Evolutionary conservation across 2,797 vertebrate genomes (phyloP).

Genomic region (Valencia hispanica): DNA sequence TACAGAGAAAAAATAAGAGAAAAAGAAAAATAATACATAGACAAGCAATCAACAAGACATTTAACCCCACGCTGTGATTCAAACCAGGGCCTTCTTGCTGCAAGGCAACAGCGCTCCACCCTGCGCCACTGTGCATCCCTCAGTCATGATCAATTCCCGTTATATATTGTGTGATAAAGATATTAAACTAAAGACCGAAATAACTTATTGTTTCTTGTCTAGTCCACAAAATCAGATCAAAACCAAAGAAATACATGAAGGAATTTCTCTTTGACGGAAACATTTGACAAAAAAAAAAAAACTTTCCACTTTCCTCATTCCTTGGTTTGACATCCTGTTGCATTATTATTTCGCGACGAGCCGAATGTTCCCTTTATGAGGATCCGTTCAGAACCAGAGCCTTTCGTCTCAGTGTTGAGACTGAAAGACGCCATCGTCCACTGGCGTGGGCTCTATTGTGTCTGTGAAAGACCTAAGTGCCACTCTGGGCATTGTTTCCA

Average conservation of each 20-base stretch:
- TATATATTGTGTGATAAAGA: not conserved
- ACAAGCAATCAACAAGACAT: too few relatives aligned
- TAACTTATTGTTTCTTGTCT: not conserved
- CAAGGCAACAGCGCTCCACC: too few relatives aligned
- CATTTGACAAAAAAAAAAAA: constrained; percentile 6
- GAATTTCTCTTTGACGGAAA: constrained; percentile 2
- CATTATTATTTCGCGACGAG: constrained; percentile 37
- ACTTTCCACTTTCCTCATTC: constrained; percentile 4
- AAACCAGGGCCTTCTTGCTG: too few relatives aligned
- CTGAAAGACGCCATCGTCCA: constrained; percentile 76
- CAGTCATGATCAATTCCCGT: too few relatives aligned
- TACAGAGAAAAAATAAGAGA: too few relatives aligned
- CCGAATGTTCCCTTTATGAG: constrained; percentile 51
- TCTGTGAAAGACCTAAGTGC: constrained; percentile 64
- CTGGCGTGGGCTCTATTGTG: constrained; percentile 78
- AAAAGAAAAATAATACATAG: too few relatives aligned
- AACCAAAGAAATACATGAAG: not conserved
- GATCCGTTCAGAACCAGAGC: constrained; percentile 55
- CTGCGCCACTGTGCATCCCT: too few relatives aligned
- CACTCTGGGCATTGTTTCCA: constrained; percentile 54
- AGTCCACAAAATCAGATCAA: not conserved
- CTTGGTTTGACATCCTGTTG: constrained; percentile 3
- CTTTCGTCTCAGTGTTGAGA: constrained; percentile 48
- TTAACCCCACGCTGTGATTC: too few relatives aligned
- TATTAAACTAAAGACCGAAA: not conserved